Evolutionary conservation across 53 echinoderm and acorn worm species (phyloP).

Genomic region (Temnopleurus reevesii): DNA sequence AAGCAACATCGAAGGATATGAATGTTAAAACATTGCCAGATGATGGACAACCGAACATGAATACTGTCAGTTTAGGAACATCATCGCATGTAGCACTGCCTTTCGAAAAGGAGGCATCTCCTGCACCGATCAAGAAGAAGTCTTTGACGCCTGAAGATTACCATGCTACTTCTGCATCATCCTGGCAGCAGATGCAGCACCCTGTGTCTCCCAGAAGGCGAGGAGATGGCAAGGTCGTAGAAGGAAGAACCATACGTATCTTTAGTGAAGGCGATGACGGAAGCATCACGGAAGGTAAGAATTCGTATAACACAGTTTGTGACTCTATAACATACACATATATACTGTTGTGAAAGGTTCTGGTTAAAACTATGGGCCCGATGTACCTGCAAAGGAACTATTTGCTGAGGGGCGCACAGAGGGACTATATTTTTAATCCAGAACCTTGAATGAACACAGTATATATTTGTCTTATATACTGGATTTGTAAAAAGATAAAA

Average conservation of each 20-base stretch:
- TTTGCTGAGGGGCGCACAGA: too few species aligned
- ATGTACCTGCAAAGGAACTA: too few species aligned
- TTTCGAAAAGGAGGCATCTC: background rate
- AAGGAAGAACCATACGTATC: background rate
- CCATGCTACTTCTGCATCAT: background rate
- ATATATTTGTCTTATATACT: too few species aligned
- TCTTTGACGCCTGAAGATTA: background rate
- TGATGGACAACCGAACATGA: slow-evolving; percentile 1
- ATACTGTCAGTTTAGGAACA: background rate
- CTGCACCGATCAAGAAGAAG: background rate
- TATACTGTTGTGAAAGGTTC: too few species aligned
- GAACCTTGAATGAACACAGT: too few species aligned
- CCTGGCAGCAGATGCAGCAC: background rate
- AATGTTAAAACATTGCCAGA: background rate
- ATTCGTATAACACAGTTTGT: too few species aligned
- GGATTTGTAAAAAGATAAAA: too few species aligned
- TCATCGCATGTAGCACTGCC: background rate
- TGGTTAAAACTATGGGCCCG: too few species aligned
- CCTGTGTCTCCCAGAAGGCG: background rate
- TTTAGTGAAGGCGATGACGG: background rate
- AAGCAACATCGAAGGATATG: background rate
- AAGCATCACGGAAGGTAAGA: background rate
- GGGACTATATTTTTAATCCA: too few species aligned
- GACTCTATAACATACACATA: too few species aligned
- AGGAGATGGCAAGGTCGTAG: background rate